A percentile compares a stretch with the other conserved stretches of the same genome.
Conservation (phyloP, 1,140 invertebrate species). For the Adelges cooleyi region DNA sequence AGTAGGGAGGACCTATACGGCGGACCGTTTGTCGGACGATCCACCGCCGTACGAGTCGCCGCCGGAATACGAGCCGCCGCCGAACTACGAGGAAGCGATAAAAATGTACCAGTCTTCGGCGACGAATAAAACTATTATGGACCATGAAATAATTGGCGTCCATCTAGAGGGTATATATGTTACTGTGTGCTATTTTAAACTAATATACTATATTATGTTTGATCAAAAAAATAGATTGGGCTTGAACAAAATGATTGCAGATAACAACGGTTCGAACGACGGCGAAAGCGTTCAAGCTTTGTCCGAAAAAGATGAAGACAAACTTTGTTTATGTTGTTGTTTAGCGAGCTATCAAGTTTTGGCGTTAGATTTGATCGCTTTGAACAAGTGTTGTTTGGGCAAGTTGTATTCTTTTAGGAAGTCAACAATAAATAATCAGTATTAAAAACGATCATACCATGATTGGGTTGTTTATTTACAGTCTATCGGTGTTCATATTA, state of each 20-base stretch:
- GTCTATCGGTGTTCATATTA: too few relatives aligned
- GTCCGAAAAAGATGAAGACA: too few relatives aligned
- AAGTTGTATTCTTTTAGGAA: conserved; percentile 12
- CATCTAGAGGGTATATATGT: not conserved
- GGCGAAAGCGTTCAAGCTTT: too few relatives aligned
- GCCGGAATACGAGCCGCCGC: conserved; percentile 56
- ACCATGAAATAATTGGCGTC: not conserved
- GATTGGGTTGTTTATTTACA: too few relatives aligned
- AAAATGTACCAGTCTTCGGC: conserved; percentile 36
- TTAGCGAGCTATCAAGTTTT: conserved; percentile 5
- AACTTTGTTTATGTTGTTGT: not conserved
- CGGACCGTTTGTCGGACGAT: conserved; percentile 43
- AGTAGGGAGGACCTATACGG: conserved; percentile 40
- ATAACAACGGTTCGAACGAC: not conserved
- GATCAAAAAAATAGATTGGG: too few relatives aligned
- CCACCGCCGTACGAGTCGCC: conserved; percentile 50
- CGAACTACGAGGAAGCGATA: conserved; percentile 56
- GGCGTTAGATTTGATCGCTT: conserved; percentile 5
- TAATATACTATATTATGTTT: not conserved
- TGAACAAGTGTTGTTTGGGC: conserved; percentile 4
- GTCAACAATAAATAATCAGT: conserved; percentile 10
- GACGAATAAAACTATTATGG: not conserved
- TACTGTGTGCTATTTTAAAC: not conserved
- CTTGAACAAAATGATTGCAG: not conserved
- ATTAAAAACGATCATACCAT: too few relatives aligned